Base-by-base conservation (phyloP, 2,888 invertebrate genomes). In the Antitype chi region DNA sequence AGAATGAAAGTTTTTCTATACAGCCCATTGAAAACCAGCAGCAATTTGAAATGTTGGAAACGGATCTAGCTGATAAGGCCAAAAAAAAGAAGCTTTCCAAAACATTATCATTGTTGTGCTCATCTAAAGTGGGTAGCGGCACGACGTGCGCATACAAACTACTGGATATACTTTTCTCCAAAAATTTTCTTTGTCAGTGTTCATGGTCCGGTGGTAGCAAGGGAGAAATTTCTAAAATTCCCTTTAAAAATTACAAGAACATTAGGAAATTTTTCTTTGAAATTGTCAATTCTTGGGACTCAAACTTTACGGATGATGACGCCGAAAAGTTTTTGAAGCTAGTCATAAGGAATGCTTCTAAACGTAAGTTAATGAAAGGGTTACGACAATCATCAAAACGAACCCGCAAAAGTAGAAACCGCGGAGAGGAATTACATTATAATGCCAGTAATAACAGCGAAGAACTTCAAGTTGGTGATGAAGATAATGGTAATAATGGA, bases 151-250 rank as follows among this genome's bases (percentile, higher is more conserved):
- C 73, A 66, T 73, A 77, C 53, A 77, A 77, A 57, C 49, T 69
- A 57, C 55, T 74, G 32, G 74, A 74, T 74, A 20, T 68, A 32
- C 25, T 69, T 55, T 68, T 77, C 74, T 62, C 69, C 60, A 73
- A 28, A 23, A 20, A 77, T 49, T 69, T 74, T 77, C 63, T 77
- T 67, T 77, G 69, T 25, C 68, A 74, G n/a, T 74, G 64, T 73
- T 74, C 77, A 49, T 77, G 77, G 77, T 74, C 77, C 32, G 77
- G 77, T 52, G 77, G 74, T 62, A 77, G 77, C 68, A 74, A 68
- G 25, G 74, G 74, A 68, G 77, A 74, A 66, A 57, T 66, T 47
- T 72, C 66, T 72, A 66, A 66, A 76, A 59, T 72, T 72, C 72
- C 76, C 25, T 17, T 76, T 76, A 76, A 75, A 70, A 70, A 60